Evolutionary conservation across 1,140 invertebrate genomes (phyloP), one percentile per base, ranked within the genome.

Genomic region (Phymastichus coffea): DNA sequence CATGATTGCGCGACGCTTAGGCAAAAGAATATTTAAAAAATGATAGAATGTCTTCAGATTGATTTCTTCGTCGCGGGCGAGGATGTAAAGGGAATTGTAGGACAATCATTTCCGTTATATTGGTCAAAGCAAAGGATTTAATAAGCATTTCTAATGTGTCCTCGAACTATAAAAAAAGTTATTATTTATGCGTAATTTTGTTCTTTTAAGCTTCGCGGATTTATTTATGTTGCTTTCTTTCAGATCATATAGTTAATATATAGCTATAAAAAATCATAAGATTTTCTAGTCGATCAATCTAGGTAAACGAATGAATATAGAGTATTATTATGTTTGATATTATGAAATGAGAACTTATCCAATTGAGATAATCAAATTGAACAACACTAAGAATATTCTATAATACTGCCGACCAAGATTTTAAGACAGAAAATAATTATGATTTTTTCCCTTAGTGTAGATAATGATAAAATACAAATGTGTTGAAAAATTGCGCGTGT

Each of bases 31-130:
- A n/a, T n/a, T n/a, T n/a, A n/a, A n/a, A n/a, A n/a, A n/a, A n/a
- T n/a, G 3, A 37, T 60, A 15, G 25, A 54, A 26, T 54, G 41
- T 60, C 43, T 59, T 43, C 57, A 60, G 17, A 33, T 60, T 53
- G 23, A 46, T 48, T 54, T 54, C 51, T 15, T 60, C 43, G 20
- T 59, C 30, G 57, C 14, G 14, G 25, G 30, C 35, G 57, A 48
- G 35, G 51, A 40, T n/a, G 23, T 59, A 17, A 49, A 61, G 52
- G 23, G 59, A 61, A 62, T 62, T 62, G 60, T 62, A 62, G 60
- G 60, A 61, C 60, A 62, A 57, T 62, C 54, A 62, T 57, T 62
- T 62, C 33, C 20, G 40, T 62, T 62, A 15, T 38, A 51, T 51
- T 56, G 22, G 38, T 57, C 23, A 52, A 30, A 43, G 52, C 38